A percentile compares a stretch with the other conserved stretches of the same genome.
Evolutionary conservation across 1,140 invertebrate genomes (phyloP).

Genomic region (Leptoteleia sp.): DNA sequence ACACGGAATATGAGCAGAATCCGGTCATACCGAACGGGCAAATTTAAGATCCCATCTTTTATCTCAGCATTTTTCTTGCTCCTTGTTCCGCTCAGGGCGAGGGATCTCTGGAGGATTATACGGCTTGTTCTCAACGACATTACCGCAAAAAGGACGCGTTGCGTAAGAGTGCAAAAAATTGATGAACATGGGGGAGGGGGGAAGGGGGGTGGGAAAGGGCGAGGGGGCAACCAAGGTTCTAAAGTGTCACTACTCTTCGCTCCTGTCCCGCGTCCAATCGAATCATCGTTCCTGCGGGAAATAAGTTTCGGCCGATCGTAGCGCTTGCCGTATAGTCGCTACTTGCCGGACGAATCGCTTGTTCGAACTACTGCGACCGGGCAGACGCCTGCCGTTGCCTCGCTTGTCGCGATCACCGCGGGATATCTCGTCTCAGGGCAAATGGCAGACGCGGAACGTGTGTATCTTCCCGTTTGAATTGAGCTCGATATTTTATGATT

Average conservation of each 20-base stretch:
- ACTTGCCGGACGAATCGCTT: conserved; percentile 60
- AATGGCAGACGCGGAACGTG: conserved; percentile 13
- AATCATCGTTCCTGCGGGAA: conserved; percentile 78
- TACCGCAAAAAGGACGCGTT: conserved; percentile 19
- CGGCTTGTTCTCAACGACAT: conserved; percentile 37
- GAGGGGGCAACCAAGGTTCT: conserved; percentile 23
- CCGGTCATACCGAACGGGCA: conserved; percentile 26
- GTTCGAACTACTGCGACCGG: conserved; percentile 44
- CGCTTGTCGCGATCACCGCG: conserved; percentile 35
- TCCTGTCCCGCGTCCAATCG: conserved; percentile 70
- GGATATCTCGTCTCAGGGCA: conserved; percentile 36
- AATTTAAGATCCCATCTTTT: conserved; percentile 49
- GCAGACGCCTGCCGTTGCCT: conserved; percentile 13
- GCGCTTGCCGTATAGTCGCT: conserved; percentile 25
- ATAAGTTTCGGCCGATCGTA: conserved; percentile 78
- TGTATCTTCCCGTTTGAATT: neutral
- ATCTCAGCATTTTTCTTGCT: conserved; percentile 26
- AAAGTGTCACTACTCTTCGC: conserved; percentile 47
- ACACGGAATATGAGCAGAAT: conserved; percentile 41
- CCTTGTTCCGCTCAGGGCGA: conserved; percentile 31
- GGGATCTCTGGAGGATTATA: conserved; percentile 72
- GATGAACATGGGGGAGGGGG: conserved; percentile 28
- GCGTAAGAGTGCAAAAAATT: conserved; percentile 23
- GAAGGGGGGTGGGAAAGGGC: conserved; percentile 24
- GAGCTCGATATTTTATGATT: no score